phyloP scores from a whole-genome alignment of 2,113 vertebrate species.

The Lagopus leucura region DNA sequence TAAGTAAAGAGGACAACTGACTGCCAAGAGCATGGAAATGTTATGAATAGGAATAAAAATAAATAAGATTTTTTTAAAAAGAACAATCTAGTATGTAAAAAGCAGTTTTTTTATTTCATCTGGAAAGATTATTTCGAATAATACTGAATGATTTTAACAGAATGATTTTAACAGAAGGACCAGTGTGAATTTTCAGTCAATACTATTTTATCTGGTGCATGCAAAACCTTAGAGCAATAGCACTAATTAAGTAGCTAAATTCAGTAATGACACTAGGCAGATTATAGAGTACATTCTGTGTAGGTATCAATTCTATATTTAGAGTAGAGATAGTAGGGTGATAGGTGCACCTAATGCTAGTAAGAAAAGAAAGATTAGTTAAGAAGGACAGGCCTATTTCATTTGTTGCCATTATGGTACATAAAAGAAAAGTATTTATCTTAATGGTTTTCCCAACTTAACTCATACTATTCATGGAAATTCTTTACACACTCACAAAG shows the following conservation, averaged over 20 bases:
- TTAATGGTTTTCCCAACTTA: not conserved
- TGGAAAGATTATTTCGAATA: not conserved
- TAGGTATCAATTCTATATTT: constrained; percentile 66
- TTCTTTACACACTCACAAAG: not conserved
- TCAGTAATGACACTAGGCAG: constrained; percentile 35
- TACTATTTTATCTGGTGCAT: constrained; percentile 19
- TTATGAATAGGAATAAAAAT: not conserved
- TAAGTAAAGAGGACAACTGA: not conserved
- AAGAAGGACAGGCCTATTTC: constrained; percentile 16
- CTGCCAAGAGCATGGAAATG: not conserved
- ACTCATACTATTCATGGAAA: not conserved
- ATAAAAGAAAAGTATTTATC: not conserved
- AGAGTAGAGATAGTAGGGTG: constrained; percentile 21
- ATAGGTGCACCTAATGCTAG: constrained; percentile 27
- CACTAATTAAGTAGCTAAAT: constrained; percentile 59
- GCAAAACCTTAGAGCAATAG: constrained; percentile 24
- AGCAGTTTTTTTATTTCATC: not conserved
- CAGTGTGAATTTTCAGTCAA: constrained; percentile 32
- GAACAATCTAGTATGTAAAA: not conserved
- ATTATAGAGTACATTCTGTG: constrained; percentile 48
- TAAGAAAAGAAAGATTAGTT: constrained; percentile 26
- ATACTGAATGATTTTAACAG: not conserved
- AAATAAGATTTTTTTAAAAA: not conserved
- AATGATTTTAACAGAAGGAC: not conserved
- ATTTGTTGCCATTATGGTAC: not conserved